Evolutionary conservation across 1,140 invertebrate species (phyloP).

Genomic region (Tetragonula clypearis): DNA sequence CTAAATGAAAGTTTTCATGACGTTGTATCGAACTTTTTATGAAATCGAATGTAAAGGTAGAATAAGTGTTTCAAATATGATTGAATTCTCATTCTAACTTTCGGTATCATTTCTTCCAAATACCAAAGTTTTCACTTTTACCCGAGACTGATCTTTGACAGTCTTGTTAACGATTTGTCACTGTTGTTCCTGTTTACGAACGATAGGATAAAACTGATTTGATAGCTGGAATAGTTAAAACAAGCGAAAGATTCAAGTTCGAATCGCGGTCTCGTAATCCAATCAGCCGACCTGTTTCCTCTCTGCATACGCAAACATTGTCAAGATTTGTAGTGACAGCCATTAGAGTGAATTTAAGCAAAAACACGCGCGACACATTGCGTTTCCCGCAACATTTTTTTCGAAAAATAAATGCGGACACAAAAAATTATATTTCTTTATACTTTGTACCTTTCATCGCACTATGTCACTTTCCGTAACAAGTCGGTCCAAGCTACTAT

Average conservation of each 20-base stretch:
- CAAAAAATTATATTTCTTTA: not conserved
- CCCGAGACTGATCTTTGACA: no score
- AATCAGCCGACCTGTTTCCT: constrained; percentile 1
- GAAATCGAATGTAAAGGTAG: no score
- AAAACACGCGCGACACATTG: not conserved
- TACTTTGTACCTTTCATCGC: not conserved
- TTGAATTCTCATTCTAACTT: no score
- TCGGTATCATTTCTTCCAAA: no score
- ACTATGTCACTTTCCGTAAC: not conserved
- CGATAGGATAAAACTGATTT: not conserved
- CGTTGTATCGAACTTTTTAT: no score
- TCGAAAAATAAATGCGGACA: not conserved
- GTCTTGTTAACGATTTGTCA: no score
- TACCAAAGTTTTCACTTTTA: no score
- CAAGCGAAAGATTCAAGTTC: not conserved
- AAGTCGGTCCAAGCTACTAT: not conserved
- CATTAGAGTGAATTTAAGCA: not conserved
- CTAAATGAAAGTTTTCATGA: no score
- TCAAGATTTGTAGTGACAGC: not conserved
- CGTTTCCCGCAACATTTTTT: not conserved
- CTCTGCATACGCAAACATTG: not conserved
- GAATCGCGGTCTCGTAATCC: constrained; percentile 9
- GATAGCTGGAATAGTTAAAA: not conserved
- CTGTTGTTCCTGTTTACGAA: not conserved
- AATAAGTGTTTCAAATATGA: no score